Conservation (phyloP, 1,140 invertebrate species). For the Dryas iulia region DNA sequence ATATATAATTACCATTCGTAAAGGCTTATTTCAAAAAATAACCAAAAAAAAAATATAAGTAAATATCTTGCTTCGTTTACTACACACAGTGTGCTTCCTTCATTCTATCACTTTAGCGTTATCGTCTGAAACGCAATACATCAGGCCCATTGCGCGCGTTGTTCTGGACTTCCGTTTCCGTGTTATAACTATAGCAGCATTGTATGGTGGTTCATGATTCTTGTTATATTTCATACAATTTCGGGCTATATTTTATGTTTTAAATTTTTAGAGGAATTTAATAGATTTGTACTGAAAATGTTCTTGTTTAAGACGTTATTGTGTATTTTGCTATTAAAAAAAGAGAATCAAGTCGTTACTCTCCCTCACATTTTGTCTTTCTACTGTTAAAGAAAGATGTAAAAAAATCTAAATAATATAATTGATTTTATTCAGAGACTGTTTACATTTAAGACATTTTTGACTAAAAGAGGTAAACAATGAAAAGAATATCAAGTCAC, state of each 20-base stretch:
- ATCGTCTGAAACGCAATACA: constrained; percentile 56
- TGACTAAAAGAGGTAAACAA: too few relatives aligned
- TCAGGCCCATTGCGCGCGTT: constrained; percentile 56
- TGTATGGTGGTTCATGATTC: constrained; percentile 42
- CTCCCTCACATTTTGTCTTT: too few relatives aligned
- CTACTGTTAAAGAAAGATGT: too few relatives aligned
- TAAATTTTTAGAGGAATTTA: background rate
- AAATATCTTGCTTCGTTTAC: background rate
- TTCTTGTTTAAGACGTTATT: too few relatives aligned
- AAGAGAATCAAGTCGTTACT: too few relatives aligned
- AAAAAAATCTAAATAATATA: too few relatives aligned
- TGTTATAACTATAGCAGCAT: constrained; percentile 38
- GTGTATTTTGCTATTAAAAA: too few relatives aligned
- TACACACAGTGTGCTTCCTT: constrained; percentile 13
- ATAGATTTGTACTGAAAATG: background rate
- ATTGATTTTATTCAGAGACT: too few relatives aligned
- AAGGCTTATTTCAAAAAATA: too few relatives aligned
- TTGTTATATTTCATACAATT: background rate
- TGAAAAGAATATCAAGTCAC: too few relatives aligned
- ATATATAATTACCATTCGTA: background rate
- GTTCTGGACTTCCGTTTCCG: constrained; percentile 48
- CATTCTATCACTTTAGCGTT: constrained; percentile 43
- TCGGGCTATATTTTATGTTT: background rate
- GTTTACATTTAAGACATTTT: too few relatives aligned
- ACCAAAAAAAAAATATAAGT: background rate